Percentiles rank a stretch among this genome's conserved stretches.
phyloP scores from a whole-genome alignment of 2,888 invertebrate genomes.

The Eretmocerus hayati region DNA sequence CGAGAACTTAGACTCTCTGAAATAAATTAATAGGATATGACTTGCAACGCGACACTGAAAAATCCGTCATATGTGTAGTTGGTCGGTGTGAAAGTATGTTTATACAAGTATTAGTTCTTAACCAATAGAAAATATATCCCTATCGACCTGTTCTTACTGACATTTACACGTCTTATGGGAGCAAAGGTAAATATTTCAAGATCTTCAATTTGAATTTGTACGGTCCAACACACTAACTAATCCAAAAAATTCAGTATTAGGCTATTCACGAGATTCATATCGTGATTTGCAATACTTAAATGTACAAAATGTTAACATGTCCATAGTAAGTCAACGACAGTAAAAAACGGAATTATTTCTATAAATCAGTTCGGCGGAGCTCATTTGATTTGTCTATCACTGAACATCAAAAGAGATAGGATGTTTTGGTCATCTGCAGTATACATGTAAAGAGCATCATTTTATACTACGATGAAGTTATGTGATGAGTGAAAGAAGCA shows the following conservation, averaged over 20 bases:
- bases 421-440: too few species aligned
- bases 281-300: slow-evolving; percentile 5
- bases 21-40: slow-evolving; percentile 3
- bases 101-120: slow-evolving; percentile 2
- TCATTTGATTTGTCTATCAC: slow-evolving; percentile 15
- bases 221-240: too few species aligned
- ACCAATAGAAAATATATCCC: slow-evolving; percentile 8
- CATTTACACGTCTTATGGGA: too few species aligned
- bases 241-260: too few species aligned
- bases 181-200: too few species aligned
- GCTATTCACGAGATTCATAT: not conserved
- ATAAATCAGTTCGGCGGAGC: slow-evolving; percentile 21
- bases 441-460: too few species aligned
- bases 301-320: slow-evolving; percentile 5
- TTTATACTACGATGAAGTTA: too few species aligned
- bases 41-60: slow-evolving; percentile 18
- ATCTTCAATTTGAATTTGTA: too few species aligned
- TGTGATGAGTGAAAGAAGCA: too few species aligned
- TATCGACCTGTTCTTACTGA: not conserved
- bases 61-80: slow-evolving; percentile 17
- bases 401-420: slow-evolving; percentile 4
- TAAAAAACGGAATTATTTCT: slow-evolving; percentile 4
- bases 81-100: slow-evolving; percentile 7
- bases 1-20: not conserved
- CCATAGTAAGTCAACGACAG: slow-evolving; percentile 2